phyloP scores from a whole-genome alignment of 2,113 vertebrate genomes.

The Empidonax traillii region DNA sequence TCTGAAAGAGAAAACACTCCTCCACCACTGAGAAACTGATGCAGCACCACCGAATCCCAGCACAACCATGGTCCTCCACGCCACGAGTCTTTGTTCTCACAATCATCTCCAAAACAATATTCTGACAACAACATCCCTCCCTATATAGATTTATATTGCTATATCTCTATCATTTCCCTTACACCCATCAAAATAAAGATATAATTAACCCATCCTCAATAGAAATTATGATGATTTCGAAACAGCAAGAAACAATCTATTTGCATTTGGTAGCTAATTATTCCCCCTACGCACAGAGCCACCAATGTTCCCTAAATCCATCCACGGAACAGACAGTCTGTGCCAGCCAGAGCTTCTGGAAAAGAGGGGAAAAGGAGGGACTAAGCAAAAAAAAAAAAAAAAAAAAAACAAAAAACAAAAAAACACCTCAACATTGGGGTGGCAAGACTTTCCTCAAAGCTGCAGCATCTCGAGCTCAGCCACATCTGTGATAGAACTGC shows the following conservation, averaged over 20 bases:
- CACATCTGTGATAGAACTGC: neutral
- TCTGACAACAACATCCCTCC: neutral
- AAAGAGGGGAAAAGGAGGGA: neutral
- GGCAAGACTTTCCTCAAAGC: neutral
- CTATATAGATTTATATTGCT: constrained; percentile 17
- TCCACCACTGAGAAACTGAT: neutral
- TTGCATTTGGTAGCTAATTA: constrained; percentile 56
- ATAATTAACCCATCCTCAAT: constrained; percentile 50
- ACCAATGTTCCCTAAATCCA: constrained; percentile 48
- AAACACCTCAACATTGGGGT: neutral
- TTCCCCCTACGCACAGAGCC: constrained; percentile 53
- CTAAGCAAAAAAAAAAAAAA: neutral
- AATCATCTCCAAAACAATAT: neutral
- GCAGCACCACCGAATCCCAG: neutral
- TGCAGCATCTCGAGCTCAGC: neutral
- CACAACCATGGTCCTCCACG: neutral
- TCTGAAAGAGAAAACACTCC: neutral
- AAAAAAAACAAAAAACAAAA: too few relatives aligned
- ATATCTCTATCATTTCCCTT: constrained; percentile 49
- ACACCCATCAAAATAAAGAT: constrained; percentile 13
- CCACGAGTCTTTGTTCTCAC: neutral
- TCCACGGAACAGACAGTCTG: constrained; percentile 34
- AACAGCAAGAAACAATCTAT: constrained; percentile 50
- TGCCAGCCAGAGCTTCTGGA: constrained; percentile 45
- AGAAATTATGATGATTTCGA: constrained; percentile 56